Percentiles rank a stretch among this genome's conserved stretches.
Conservation (phyloP, 1,140 invertebrate genomes). For the Scaptomyza pallida region DNA sequence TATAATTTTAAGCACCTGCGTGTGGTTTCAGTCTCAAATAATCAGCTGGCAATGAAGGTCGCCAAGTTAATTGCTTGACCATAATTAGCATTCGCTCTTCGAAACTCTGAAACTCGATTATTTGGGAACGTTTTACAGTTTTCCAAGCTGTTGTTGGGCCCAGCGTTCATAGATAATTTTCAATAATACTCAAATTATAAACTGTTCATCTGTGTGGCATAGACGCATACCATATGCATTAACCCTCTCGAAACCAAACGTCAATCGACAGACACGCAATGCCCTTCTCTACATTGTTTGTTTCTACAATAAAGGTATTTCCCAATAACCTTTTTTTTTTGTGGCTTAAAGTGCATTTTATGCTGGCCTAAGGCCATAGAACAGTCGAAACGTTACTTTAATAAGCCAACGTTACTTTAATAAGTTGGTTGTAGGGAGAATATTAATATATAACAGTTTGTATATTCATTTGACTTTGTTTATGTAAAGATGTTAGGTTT, state of each 20-base stretch:
- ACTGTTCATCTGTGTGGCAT: constrained; percentile 16
- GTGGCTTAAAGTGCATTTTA: constrained; percentile 39
- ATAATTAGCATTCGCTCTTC: constrained; percentile 66
- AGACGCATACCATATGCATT: constrained; percentile 47
- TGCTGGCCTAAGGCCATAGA: constrained; percentile 43
- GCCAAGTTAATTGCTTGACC: constrained; percentile 65
- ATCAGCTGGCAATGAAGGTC: constrained; percentile 67
- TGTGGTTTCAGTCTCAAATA: constrained; percentile 33
- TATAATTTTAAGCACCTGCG: constrained; percentile 40
- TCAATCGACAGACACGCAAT: constrained; percentile 59
- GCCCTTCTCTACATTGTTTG: no score
- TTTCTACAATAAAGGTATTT: constrained; percentile 1
- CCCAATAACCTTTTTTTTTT: constrained; percentile 11
- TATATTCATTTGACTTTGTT: not conserved
- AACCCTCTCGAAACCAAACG: constrained; percentile 48
- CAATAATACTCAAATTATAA: constrained; percentile 50
- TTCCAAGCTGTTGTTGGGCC: constrained; percentile 6
- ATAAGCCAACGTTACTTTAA: not conserved
- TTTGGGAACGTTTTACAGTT: constrained; percentile 65
- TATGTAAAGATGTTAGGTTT: not conserved
- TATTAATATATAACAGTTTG: no score
- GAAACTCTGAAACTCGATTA: constrained; percentile 12
- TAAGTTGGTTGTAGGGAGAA: not conserved
- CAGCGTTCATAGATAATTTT: constrained; percentile 65
- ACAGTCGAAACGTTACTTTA: constrained; percentile 21